These are phyloP conservation scores for Ammodytes marinus DNA, from an alignment of 2,113 vertebrate species.

Conservation along the genomic window DNA sequence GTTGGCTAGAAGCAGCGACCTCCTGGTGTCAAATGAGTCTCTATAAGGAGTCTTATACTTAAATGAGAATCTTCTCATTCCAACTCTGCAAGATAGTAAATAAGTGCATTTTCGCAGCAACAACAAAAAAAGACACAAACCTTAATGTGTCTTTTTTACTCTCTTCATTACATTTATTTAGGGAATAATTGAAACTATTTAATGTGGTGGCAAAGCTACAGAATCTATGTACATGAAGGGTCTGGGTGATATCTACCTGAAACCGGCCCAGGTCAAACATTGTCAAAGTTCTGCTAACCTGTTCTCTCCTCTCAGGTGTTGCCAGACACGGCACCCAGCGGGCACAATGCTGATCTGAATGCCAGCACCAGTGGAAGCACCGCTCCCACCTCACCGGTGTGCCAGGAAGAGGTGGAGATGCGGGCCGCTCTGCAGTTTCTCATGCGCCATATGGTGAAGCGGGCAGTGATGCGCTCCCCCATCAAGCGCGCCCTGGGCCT, in stretches of 20 bases:
- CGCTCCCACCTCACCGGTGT: constrained; percentile 81
- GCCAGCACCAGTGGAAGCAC: constrained; percentile 63
- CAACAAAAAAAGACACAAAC: too few relatives aligned
- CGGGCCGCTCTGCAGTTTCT: constrained; percentile 95
- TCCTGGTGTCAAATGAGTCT: not conserved
- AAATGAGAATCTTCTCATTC: too few relatives aligned
- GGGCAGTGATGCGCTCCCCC: constrained; percentile 95
- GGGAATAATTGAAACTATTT: not conserved
- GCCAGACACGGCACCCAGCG: constrained; percentile 85
- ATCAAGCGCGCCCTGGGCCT: constrained; percentile 95
- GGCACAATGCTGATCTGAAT: constrained; percentile 93
- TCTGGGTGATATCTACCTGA: not conserved
- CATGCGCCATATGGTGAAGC: constrained; percentile 98
- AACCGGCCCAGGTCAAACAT: not conserved
- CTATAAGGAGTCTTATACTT: not conserved
- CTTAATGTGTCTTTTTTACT: too few relatives aligned
- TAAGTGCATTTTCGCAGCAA: too few relatives aligned
- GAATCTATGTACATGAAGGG: not conserved
- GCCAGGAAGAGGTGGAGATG: constrained; percentile 94
- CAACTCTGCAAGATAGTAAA: too few relatives aligned
- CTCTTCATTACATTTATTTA: not conserved
- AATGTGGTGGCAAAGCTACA: not conserved
- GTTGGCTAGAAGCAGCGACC: too few relatives aligned
- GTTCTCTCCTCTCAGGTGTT: constrained; percentile 79
- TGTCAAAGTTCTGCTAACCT: not conserved